These are phyloP conservation scores for Halocynthia roretzi DNA, from an alignment of 23 tunicate species.

Conservation along the genomic window DNA sequence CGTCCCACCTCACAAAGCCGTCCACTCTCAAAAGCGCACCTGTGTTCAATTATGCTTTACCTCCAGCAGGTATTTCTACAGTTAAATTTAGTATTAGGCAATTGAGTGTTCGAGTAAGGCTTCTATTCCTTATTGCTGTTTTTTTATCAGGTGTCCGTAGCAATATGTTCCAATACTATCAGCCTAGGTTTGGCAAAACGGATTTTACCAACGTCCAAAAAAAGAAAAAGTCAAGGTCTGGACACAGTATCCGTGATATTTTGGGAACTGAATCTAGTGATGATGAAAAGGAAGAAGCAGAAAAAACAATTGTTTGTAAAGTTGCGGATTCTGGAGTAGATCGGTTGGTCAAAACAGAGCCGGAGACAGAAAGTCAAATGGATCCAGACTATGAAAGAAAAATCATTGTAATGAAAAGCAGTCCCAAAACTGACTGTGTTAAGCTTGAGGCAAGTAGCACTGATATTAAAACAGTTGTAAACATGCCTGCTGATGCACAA, in stretches of 20 bases:
- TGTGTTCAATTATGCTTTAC: slow-evolving; percentile 18
- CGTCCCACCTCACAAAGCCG: slow-evolving; percentile 27
- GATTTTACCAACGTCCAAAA: not conserved
- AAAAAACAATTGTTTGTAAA: not conserved
- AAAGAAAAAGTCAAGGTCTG: slow-evolving; percentile 23
- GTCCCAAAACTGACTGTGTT: not conserved
- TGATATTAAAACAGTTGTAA: not conserved
- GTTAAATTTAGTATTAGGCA: not conserved
- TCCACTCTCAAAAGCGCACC: slow-evolving; percentile 32
- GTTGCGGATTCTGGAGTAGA: not conserved
- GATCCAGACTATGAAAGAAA: not conserved
- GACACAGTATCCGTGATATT: slow-evolving; percentile 94
- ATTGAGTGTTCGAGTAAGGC: not conserved
- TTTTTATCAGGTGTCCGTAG: not conserved
- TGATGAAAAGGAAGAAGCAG: slow-evolving; percentile 14
- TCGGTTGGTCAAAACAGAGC: not conserved
- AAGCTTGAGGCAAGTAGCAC: slow-evolving; percentile 20
- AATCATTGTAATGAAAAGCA: not conserved
- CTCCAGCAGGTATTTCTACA: slow-evolving; percentile 34
- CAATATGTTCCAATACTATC: not conserved
- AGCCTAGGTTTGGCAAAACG: no score
- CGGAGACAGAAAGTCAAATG: not conserved
- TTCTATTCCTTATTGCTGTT: slow-evolving; percentile 7
- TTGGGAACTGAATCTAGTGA: slow-evolving; percentile 66
- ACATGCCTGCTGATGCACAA: not conserved